These are phyloP conservation scores for Leucophenga montana DNA, from an alignment of 2,888 invertebrate species.

Conservation along the genomic window DNA sequence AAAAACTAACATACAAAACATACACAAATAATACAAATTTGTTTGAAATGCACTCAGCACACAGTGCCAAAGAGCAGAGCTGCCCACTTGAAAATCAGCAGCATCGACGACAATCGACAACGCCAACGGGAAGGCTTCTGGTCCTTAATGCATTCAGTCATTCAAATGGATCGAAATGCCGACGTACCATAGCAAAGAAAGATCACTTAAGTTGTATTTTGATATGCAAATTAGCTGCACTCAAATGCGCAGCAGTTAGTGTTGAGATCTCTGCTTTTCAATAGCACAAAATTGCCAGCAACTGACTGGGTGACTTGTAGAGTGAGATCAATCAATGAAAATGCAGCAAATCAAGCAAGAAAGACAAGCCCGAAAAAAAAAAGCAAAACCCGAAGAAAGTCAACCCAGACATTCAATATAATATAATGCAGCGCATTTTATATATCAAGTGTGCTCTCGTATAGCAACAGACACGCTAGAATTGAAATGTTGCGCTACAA, in stretches of 20 bases:
- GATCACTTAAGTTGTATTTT: slow-evolving; percentile 44
- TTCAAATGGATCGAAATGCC: neutral
- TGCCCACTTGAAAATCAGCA: neutral
- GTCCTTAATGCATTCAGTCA: slow-evolving; percentile 19
- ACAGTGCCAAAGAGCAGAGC: no score
- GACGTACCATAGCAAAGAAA: slow-evolving; percentile 40
- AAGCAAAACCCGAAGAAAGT: slow-evolving; percentile 2
- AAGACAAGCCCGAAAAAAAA: no score
- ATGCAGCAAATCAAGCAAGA: slow-evolving; percentile 12
- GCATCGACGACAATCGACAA: neutral
- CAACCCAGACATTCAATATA: slow-evolving; percentile 34
- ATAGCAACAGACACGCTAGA: slow-evolving; percentile 50
- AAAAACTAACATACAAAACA: neutral
- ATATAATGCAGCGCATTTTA: slow-evolving; percentile 17
- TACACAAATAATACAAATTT: no score
- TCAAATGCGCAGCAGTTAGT: slow-evolving; percentile 29
- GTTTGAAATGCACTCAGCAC: no score
- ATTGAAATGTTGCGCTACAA: slow-evolving; percentile 49
- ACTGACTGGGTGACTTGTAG: neutral
- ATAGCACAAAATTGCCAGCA: no score
- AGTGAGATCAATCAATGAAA: slow-evolving; percentile 23
- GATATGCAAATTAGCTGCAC: slow-evolving; percentile 60
- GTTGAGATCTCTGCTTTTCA: slow-evolving; percentile 7
- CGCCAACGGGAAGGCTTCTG: slow-evolving; percentile 6
- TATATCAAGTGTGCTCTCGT: slow-evolving; percentile 41